phyloP scores from a whole-genome alignment of 2,113 vertebrate species.

The Bagarius yarrelli region DNA sequence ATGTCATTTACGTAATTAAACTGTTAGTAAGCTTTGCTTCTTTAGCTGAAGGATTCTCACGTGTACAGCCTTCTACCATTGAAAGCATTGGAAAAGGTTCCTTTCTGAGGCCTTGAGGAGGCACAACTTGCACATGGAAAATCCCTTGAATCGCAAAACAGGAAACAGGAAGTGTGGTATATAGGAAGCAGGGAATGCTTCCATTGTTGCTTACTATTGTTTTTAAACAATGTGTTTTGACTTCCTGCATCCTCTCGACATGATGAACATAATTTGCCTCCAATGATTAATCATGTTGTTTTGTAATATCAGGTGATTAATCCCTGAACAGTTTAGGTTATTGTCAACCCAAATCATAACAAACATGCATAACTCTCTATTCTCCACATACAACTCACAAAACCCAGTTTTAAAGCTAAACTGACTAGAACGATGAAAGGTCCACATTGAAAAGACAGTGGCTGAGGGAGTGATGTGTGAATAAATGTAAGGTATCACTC shows the following conservation, averaged over 20 bases:
- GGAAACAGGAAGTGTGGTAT: constrained; percentile 43
- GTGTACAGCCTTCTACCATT: not conserved
- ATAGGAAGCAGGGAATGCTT: constrained; percentile 35
- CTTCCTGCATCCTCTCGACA: constrained; percentile 3
- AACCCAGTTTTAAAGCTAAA: not conserved
- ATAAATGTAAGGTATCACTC: not conserved
- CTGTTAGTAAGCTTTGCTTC: not conserved
- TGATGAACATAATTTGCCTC: not conserved
- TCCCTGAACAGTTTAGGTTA: not conserved
- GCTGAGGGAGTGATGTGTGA: too few relatives aligned
- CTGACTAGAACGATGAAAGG: not conserved
- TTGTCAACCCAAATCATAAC: not conserved
- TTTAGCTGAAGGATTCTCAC: not conserved
- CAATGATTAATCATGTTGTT: constrained; percentile 13
- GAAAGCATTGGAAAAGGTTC: not conserved
- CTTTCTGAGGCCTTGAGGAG: constrained; percentile 13
- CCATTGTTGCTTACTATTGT: constrained; percentile 40
- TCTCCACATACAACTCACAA: not conserved
- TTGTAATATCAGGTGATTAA: not conserved
- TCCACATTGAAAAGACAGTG: not conserved
- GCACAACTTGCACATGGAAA: constrained; percentile 37
- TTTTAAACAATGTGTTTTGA: constrained; percentile 22
- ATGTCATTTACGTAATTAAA: not conserved
- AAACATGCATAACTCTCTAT: not conserved
- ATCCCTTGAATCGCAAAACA: constrained; percentile 46